Conservation (phyloP, 2,888 invertebrate genomes). For the Trichogramma dendrolimi region DNA sequence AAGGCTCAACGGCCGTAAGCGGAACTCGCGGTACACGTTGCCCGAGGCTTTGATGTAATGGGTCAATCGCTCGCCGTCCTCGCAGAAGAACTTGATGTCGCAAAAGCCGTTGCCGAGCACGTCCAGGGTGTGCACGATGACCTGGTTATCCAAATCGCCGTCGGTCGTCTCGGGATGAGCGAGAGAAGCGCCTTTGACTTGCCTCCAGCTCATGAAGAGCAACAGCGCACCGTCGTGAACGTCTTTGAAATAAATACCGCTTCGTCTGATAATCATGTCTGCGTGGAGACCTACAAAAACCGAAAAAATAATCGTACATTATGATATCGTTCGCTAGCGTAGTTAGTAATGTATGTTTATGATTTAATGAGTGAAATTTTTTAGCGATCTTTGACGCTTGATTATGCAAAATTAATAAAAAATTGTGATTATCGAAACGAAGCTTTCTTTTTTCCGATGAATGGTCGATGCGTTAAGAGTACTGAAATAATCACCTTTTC, state of each 20-base stretch:
- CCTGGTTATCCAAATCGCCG: slow-evolving; percentile 58
- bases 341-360: not conserved
- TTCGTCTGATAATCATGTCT: slow-evolving; percentile 55
- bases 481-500: too few species aligned
- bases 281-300: slow-evolving; percentile 55
- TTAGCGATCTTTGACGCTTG: too few species aligned
- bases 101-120: slow-evolving; percentile 57
- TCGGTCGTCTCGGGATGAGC: slow-evolving; percentile 45
- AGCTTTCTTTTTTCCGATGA: too few species aligned
- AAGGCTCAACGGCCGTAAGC: slow-evolving; percentile 33
- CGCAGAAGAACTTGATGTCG: slow-evolving; percentile 55
- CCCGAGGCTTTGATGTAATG: slow-evolving; percentile 53
- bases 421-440: too few species aligned
- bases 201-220: slow-evolving; percentile 60
- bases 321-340: not conserved
- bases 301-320: not conserved
- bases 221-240: slow-evolving; percentile 54
- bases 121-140: slow-evolving; percentile 60
- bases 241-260: slow-evolving; percentile 59
- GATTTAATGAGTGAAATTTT: not conserved
- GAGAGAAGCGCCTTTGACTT: slow-evolving; percentile 56
- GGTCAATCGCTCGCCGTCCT: slow-evolving; percentile 51
- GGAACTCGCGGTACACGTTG: slow-evolving; percentile 41
- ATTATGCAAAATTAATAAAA: too few species aligned
- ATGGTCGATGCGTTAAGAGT: too few species aligned